Base-by-base conservation (phyloP, 2,113 vertebrate genomes). In the Phrynosoma blainvillii region DNA sequence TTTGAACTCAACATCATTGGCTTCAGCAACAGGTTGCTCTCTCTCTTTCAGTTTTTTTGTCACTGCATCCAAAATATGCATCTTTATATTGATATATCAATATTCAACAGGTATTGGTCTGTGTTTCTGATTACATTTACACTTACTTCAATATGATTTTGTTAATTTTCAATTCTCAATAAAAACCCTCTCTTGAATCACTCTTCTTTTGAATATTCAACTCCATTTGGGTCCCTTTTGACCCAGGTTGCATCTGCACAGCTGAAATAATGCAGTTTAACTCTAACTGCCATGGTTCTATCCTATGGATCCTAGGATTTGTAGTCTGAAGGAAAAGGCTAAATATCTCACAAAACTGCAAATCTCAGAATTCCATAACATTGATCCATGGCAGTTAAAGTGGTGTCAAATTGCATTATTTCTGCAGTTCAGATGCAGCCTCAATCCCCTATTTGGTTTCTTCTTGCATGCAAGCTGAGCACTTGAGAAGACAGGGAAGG, bases 61-160 rank as follows among this genome's bases (percentile, higher is more conserved):
- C 9, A 84, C 86, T 90, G 20, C 81, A 79, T 89, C 85, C 62
- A 84, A 47, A 87, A 3, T 87, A 90, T 4, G 21, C 85, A 76
- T 54, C 30, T 27, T 83, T 68, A 82, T 82, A 52, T 5, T 88
- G 9, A 76, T 84, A 87, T 90, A 80, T 73, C 32, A 83, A 62
- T 2, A 42, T 71, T 2, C 36, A 14, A 73, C 80, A 85, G 47
- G 82, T 40, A 27, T 10, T 78, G 13, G 12, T 12, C n/a, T 73
- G 4, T 4, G 73, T 36, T 88, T 78, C 52, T 62, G 8, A 88
- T 25, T 2, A 30, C 71, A 7, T 81, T 89, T 21, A 2, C 25
- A 78, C 5, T 14, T 52, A 42, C 40, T 32, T 87, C 85, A 27
- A 23, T 9, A 9, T 59, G 8, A 86, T 52, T 59, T 52, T 5